Base-by-base conservation (phyloP, 2,113 vertebrate genomes). In the Gambusia holbrooki region DNA sequence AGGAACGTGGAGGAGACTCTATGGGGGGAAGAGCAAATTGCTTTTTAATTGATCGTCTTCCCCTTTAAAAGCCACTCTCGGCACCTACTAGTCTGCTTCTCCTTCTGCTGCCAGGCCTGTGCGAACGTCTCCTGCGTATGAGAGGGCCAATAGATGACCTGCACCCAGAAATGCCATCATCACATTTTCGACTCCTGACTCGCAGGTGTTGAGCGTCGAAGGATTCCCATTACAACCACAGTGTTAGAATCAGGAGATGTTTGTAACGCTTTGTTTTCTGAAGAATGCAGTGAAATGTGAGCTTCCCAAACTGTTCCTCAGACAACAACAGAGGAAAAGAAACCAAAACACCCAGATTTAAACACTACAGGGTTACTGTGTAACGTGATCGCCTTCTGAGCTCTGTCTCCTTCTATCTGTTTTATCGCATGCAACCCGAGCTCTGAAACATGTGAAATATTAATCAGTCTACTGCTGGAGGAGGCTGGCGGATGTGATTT, bases 1-100 rank as follows among this genome's bases (percentile, higher is more conserved):
- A 2, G 35, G 35, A 37, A 37, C 10, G 10, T 11, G 10, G 28
- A 73, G 14, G 40, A 5, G 35, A 66, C 8, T 70, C 54, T 15
- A 66, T 27, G 27, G 15, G 17, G 48, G 40, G 58, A 60, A 65
- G 73, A 90, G 82, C 78, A 91, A 89, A 93, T 92, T 86, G 87
- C 88, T 89, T 92, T 92, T 40, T 85, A 89, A 94, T 92, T 84
- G 84, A 92, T 94, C 88, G 83, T 74, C 83, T 79, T 85, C 84
- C 84, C 79, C 65, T 81, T 71, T 81, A 83, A 89, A 87, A 84
- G 73, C 86, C 76, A 80, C 67, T 80, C 83, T 84, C 74, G 60
- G 60, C 66, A 69, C 67, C 70, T 76, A 68, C 71, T 79, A 65
- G 61, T 51, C 77, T 77, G 72, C 78, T 77, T 78, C 83, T 64